Evolutionary conservation across 1,140 invertebrate species (phyloP).

Genomic region (Papilio xuthus): DNA sequence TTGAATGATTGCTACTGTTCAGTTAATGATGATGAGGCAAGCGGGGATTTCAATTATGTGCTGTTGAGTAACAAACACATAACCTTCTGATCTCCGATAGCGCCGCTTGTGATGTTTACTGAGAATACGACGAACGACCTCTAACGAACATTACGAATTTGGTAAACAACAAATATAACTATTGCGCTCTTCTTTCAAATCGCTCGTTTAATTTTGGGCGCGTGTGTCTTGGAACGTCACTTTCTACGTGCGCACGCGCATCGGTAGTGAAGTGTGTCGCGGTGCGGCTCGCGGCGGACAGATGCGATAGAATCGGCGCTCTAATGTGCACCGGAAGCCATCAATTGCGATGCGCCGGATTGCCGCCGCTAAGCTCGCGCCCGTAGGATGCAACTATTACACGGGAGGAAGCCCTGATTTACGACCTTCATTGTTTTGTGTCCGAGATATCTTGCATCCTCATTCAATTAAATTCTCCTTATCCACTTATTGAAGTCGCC

Average conservation of each 20-base stretch:
- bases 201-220: constrained; percentile 67
- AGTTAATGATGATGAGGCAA: constrained; percentile 43
- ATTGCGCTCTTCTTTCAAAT: constrained; percentile 46
- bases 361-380: constrained; percentile 70
- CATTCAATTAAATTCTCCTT: constrained; percentile 55
- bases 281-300: constrained; percentile 51
- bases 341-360: constrained; percentile 78
- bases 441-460: constrained; percentile 61
- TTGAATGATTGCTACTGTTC: constrained; percentile 55
- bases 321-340: constrained; percentile 77
- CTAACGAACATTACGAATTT: neutral
- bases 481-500: constrained; percentile 42
- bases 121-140: constrained; percentile 46
- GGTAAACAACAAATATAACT: constrained; percentile 43
- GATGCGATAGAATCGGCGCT: constrained; percentile 66
- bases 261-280: constrained; percentile 76
- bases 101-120: constrained; percentile 10
- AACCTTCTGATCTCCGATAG: constrained; percentile 14
- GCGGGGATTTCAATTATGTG: constrained; percentile 27
- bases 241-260: constrained; percentile 75
- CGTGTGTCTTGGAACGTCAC: constrained; percentile 59
- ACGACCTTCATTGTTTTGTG: constrained; percentile 77
- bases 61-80: constrained; percentile 26
- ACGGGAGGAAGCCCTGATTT: constrained; percentile 76
- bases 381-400: constrained; percentile 74